Percentiles rank a stretch among this genome's conserved stretches.
phyloP scores from a whole-genome alignment of 1,140 invertebrate genomes.

The Drosophila sechellia region DNA sequence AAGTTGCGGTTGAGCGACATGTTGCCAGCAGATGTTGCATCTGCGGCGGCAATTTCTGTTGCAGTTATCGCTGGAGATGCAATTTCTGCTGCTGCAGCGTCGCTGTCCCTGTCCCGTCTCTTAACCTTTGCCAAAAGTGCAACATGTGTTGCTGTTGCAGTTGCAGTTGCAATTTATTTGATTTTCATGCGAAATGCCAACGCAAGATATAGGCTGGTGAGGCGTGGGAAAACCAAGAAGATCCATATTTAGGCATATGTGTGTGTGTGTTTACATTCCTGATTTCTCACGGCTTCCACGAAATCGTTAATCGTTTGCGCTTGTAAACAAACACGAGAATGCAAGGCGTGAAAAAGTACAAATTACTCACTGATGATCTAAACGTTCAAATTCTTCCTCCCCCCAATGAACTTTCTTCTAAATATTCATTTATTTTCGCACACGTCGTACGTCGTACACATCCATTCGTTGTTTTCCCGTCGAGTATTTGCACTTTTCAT shows the following conservation, averaged over 20 bases:
- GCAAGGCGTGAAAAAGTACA: constrained; percentile 4
- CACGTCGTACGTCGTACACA: background rate
- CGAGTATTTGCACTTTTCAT: background rate
- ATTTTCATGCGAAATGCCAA: constrained; percentile 57
- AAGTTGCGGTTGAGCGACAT: constrained; percentile 48
- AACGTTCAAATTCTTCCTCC: constrained; percentile 12
- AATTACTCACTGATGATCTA: constrained; percentile 22
- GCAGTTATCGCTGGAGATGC: constrained; percentile 13
- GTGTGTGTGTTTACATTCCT: background rate
- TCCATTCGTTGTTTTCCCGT: background rate
- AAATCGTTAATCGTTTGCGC: constrained; percentile 15
- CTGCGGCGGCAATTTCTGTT: constrained; percentile 15
- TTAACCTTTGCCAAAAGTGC: constrained; percentile 38
- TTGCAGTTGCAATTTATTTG: constrained; percentile 52
- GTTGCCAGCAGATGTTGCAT: constrained; percentile 61
- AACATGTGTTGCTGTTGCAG: constrained; percentile 49
- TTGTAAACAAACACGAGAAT: constrained; percentile 16
- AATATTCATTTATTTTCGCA: constrained; percentile 3
- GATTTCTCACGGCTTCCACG: constrained; percentile 14
- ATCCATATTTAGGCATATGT: background rate
- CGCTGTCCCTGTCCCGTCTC: constrained; percentile 8
- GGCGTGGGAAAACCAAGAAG: constrained; percentile 23
- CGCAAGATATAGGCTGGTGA: constrained; percentile 16
- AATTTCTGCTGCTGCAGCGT: constrained; percentile 12
- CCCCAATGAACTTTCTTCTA: constrained; percentile 22